phyloP scores from a whole-genome alignment of 2,113 vertebrate genomes.

The Tricholaema leucomelas region DNA sequence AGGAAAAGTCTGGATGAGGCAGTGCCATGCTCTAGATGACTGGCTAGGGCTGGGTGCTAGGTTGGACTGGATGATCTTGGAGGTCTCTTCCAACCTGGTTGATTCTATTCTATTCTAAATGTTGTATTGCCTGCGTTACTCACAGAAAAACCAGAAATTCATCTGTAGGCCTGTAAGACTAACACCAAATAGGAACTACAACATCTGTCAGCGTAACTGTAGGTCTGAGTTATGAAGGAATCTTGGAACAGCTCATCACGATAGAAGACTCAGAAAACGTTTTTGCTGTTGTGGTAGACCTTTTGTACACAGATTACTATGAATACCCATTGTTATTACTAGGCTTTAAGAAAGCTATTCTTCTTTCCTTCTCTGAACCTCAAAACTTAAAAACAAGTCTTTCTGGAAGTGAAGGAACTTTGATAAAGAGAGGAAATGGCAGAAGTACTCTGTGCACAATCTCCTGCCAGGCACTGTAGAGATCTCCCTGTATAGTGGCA shows the following conservation, averaged over 20 bases:
- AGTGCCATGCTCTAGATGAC: no score
- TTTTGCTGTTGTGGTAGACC: background rate
- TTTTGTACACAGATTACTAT: background rate
- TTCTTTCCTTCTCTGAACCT: background rate
- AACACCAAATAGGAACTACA: background rate
- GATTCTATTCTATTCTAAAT: no score
- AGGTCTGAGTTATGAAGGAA: background rate
- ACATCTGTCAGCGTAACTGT: background rate
- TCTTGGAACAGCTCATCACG: background rate
- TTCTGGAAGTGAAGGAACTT: background rate
- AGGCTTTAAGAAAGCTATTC: background rate
- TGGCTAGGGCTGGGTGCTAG: no score
- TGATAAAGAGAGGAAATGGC: background rate
- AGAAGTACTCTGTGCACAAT: background rate
- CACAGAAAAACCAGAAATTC: background rate
- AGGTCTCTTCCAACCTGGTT: no score
- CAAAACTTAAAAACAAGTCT: background rate
- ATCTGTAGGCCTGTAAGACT: background rate
- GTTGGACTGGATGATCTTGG: no score
- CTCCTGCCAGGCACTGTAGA: background rate
- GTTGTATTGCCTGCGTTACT: background rate
- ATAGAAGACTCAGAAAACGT: background rate
- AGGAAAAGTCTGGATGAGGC: no score
- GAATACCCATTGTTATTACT: background rate
- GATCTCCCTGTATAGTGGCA: background rate